Base-by-base conservation (phyloP, 2,113 vertebrate genomes). In the Prinia subflava region DNA sequence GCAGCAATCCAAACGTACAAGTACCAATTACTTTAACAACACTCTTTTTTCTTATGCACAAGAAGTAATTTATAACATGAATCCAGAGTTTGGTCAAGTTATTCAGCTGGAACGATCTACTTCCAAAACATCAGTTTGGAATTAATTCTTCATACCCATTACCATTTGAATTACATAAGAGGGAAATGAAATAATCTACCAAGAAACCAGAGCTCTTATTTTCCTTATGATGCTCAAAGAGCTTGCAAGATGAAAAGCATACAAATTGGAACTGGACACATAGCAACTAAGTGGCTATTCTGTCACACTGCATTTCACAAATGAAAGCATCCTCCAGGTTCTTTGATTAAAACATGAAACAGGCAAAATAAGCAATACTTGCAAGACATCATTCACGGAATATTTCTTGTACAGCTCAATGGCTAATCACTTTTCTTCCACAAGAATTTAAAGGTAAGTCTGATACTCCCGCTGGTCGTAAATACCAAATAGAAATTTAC, bases 301-400 rank as follows among this genome's bases (percentile, higher is more conserved):
- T 93, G 92, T 90, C 90, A 90, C 37, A 50, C 64, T 59, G 24
- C 41, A 86, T 86, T 89, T 83, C 71, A 83, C 55, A 88, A 77
- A 87, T 79, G 69, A 83, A 90, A 70, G 4, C 56, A 88, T 90
- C 64, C 57, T 91, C 71, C 75, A 88, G 79, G 33, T 83, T 79
- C 79, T 96, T 92, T 77, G 79, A 96, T 95, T 92, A 89, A 80
- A 92, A 86, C 55, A 95, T 79, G 82, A 87, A 92, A 80, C 33
- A 73, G 73, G 37, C 47, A 90, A 83, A 89, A 90, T 63, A 77
- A 91, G n/a, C 8, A 63, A 55, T 7, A 67, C 22, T 82, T 77
- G 55, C 35, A 89, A 92, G 35, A 49, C 18, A 21, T 11, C 16
- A 0, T 64, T 86, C 47, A 64, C 1, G 0, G 37, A 83, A 33